phyloP scores from a whole-genome alignment of 2,888 invertebrate species.

The Cacoxenus indagator region DNA sequence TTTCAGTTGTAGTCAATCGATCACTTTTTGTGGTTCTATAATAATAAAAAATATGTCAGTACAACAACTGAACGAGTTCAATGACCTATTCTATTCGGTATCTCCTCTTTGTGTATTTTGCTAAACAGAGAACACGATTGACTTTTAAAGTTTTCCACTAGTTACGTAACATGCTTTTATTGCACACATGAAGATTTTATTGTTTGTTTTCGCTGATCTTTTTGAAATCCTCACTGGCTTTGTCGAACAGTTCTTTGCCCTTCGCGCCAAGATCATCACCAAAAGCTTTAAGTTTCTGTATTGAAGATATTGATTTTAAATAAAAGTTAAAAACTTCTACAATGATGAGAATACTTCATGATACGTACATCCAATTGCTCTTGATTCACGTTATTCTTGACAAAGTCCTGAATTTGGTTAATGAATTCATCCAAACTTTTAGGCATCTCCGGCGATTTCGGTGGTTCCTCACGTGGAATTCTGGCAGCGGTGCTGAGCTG shows the following conservation, averaged over 20 bases:
- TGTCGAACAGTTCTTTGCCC: background rate
- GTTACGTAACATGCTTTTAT: too few relatives aligned
- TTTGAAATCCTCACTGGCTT: background rate
- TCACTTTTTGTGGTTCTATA: too few relatives aligned
- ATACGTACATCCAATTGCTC: constrained; percentile 13
- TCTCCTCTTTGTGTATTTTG: too few relatives aligned
- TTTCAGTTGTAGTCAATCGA: too few relatives aligned
- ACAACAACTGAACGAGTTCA: too few relatives aligned
- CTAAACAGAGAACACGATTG: too few relatives aligned
- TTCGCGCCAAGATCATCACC: background rate
- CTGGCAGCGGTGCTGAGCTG: constrained; percentile 11
- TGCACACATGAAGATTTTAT: background rate
- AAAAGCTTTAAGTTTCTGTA: background rate
- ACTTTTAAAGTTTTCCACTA: too few relatives aligned
- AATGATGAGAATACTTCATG: background rate
- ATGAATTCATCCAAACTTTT: background rate
- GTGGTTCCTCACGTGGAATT: constrained; percentile 18
- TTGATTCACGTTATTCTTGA: constrained; percentile 6
- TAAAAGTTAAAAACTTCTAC: background rate
- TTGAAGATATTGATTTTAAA: background rate
- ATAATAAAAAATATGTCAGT: too few relatives aligned
- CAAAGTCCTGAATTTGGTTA: background rate
- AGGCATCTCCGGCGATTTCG: background rate
- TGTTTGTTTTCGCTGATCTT: background rate
- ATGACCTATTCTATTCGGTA: too few relatives aligned